phyloP scores from a whole-genome alignment of 2,113 vertebrate species.

The Pygoscelis antarcticus region DNA sequence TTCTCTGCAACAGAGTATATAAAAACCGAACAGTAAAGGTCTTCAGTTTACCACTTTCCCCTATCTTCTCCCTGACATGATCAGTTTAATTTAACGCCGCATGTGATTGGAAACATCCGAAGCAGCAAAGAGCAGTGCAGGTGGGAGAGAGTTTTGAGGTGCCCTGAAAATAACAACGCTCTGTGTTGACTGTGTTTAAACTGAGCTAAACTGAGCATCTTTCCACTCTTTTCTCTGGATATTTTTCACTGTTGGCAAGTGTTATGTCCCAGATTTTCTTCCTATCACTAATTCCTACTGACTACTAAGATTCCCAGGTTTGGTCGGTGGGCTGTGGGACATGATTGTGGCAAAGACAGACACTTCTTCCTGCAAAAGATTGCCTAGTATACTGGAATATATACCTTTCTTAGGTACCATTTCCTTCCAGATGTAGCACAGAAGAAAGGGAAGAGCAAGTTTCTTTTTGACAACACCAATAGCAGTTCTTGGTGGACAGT shows the following conservation, averaged over 20 bases:
- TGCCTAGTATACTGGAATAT: not conserved
- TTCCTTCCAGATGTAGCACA: not conserved
- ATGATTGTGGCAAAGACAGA: not conserved
- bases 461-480: not conserved
- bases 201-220: not conserved
- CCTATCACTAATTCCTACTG: not conserved
- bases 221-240: not conserved
- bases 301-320: not conserved
- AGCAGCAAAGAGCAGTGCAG: not conserved
- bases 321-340: not conserved
- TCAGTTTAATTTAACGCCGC: not conserved
- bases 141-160: not conserved
- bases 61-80: not conserved
- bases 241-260: not conserved
- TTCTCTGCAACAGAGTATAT: not conserved
- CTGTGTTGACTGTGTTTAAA: not conserved
- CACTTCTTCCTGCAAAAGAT: not conserved
- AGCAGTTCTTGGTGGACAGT: not conserved
- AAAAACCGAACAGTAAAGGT: not conserved
- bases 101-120: not conserved
- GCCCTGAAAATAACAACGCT: not conserved
- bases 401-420: not conserved
- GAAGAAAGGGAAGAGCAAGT: not conserved
- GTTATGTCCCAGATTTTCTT: not conserved
- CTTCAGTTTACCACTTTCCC: not conserved